Base-by-base conservation (phyloP, 2,113 vertebrate genomes). In the Balaenoptera acutorostrata region DNA sequence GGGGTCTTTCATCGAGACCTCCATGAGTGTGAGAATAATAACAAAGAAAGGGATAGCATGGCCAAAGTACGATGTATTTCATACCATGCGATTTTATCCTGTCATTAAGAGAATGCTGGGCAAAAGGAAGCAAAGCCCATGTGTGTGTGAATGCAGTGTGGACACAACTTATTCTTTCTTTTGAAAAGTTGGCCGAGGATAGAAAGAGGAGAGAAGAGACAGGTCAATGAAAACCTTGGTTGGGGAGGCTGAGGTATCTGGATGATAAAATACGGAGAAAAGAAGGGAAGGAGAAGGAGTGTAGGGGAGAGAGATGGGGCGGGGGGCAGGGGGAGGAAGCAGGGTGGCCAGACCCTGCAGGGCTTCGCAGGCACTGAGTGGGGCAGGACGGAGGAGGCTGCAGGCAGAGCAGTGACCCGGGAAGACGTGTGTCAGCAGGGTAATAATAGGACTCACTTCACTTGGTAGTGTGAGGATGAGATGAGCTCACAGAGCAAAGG, bases 281-380 rank as follows among this genome's bases (percentile, higher is more conserved):
- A 0, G 3, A 20, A 25, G 36, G 11, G 25, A 21, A 17, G 33
- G 20, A 11, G 10, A 41, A 20, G 46, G 1, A 2, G 18, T 17
- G 14, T 14, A 17, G 17, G 14, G 27, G 18, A 14, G 23, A 23
- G 23, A 68, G 3, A 20, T 15, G 11, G 2, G 2, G 12, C 15
- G 8, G 8, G 23, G 6, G 1, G 49, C 4, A 25, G 7, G 18
- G 31, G 49, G 21, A 31, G 41, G 46, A 4, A 7, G 31, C 12
- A 17, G n/a, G 27, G 69, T 15, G 10, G 17, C 12, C 36, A 36
- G 64, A 8, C 46, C 21, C 18, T 14, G 7, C 1, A 27, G 85
- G 66, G 15, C 39, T 4, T 44, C 3, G 11, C 8, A 8, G 57
- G 33, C 21, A 1, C 55, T 25, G 86, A 69, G 27, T 18, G 7